Evolutionary conservation across 2,888 invertebrate genomes (phyloP).

Genomic region (Sympetrum striolatum): DNA sequence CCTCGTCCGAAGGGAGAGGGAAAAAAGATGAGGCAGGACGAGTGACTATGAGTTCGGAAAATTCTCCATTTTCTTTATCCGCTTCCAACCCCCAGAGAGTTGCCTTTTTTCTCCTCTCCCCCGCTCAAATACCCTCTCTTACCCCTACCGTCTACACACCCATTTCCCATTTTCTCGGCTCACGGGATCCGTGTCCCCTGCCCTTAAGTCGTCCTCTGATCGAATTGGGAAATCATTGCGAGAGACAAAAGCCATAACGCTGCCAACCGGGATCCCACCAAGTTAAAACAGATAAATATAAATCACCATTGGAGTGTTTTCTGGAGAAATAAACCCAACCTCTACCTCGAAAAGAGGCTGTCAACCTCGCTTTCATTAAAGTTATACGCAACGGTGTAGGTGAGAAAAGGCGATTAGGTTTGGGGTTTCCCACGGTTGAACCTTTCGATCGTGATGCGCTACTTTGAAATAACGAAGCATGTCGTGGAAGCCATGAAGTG

Average conservation of each 20-base stretch:
- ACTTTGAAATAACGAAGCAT: no score
- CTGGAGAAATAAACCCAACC: background rate
- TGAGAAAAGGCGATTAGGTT: no score
- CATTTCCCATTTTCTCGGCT: background rate
- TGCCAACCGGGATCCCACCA: background rate
- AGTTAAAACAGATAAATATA: background rate
- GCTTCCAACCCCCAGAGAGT: background rate
- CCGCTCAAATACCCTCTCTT: background rate
- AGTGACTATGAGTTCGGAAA: background rate
- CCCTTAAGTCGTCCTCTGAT: background rate
- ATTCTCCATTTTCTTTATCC: background rate
- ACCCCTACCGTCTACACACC: background rate
- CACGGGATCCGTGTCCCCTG: background rate
- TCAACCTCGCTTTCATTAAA: no score
- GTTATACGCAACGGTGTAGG: no score
- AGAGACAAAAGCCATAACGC: slow-evolving; percentile 6
- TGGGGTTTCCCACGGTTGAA: no score
- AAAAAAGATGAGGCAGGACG: background rate
- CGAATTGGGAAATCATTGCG: slow-evolving; percentile 3
- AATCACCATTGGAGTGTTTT: background rate
- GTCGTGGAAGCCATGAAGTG: no score
- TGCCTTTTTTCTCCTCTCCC: background rate
- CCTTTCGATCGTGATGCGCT: no score
- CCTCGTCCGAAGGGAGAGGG: background rate
- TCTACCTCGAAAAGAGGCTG: background rate